phyloP scores from a whole-genome alignment of 1,140 invertebrate genomes.

The Chironomus striatipennis region DNA sequence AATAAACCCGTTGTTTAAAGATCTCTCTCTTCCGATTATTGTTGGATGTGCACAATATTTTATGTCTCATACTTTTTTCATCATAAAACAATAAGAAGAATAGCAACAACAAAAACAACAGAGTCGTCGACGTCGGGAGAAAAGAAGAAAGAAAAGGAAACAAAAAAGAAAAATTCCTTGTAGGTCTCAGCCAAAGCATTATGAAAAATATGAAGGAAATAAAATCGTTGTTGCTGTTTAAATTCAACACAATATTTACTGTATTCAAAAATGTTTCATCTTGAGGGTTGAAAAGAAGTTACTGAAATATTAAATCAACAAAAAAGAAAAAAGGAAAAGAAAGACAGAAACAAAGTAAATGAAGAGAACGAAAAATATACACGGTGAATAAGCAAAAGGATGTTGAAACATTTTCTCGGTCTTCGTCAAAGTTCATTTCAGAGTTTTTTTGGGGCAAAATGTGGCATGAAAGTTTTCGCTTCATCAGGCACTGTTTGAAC shows the following conservation, averaged over 20 bases:
- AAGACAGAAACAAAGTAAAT: not conserved
- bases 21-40: constrained; percentile 11
- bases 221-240: not conserved
- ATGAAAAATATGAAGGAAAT: not conserved
- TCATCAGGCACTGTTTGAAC: not conserved
- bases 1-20: constrained; percentile 22
- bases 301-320: constrained; percentile 23
- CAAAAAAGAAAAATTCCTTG: not conserved
- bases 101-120: not conserved
- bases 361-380: not conserved
- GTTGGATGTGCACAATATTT: not conserved
- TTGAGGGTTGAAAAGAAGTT: not conserved
- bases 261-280: constrained; percentile 9
- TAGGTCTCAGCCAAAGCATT: not conserved
- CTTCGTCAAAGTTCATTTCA: too few relatives aligned
- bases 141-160: not conserved
- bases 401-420: not conserved
- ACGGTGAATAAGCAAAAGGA: not conserved
- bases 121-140: too few relatives aligned
- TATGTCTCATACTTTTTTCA: too few relatives aligned
- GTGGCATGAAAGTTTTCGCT: not conserved
- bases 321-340: not conserved
- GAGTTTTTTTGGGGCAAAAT: not conserved
- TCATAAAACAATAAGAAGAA: too few relatives aligned
- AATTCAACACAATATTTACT: constrained; percentile 22